Percentiles rank a stretch among this genome's conserved stretches.
phyloP scores from a whole-genome alignment of 2,888 invertebrate genomes.

The Marronus borbonicus region DNA sequence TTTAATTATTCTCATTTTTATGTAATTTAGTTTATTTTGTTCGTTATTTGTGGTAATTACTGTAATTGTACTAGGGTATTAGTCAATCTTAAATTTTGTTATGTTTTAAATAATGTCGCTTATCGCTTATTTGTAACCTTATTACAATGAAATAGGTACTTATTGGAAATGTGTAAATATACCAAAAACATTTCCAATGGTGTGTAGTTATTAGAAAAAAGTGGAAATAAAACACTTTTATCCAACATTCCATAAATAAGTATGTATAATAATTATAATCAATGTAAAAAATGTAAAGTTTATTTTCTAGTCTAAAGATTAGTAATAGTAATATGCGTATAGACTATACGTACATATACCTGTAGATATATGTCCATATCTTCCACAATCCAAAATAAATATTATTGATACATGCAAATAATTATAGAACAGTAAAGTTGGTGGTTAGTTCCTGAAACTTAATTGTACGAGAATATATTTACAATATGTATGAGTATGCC shows the following conservation, averaged over 20 bases:
- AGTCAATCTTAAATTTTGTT: too few species aligned
- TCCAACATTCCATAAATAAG: too few species aligned
- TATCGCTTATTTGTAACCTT: background rate
- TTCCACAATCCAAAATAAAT: slow-evolving; percentile 26
- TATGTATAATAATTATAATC: too few species aligned
- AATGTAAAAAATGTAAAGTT: too few species aligned
- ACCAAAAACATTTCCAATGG: background rate
- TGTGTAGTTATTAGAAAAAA: too few species aligned
- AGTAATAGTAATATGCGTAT: background rate
- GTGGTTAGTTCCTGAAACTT: slow-evolving; percentile 50
- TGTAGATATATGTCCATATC: background rate
- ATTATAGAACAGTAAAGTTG: slow-evolving; percentile 8
- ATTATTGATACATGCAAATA: slow-evolving; percentile 18
- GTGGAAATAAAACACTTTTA: too few species aligned
- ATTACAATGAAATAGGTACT: background rate
- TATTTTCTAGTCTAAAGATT: background rate
- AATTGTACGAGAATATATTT: slow-evolving; percentile 31
- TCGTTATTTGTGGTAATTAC: too few species aligned
- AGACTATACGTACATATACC: background rate
- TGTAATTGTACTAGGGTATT: too few species aligned
- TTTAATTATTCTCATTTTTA: too few species aligned
- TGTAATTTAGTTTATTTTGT: too few species aligned
- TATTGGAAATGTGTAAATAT: too few species aligned
- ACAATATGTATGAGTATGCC: slow-evolving; percentile 51
- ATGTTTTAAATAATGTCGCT: too few species aligned